phyloP scores from a whole-genome alignment of 2,888 invertebrate species.

The Morinoia aosen region DNA sequence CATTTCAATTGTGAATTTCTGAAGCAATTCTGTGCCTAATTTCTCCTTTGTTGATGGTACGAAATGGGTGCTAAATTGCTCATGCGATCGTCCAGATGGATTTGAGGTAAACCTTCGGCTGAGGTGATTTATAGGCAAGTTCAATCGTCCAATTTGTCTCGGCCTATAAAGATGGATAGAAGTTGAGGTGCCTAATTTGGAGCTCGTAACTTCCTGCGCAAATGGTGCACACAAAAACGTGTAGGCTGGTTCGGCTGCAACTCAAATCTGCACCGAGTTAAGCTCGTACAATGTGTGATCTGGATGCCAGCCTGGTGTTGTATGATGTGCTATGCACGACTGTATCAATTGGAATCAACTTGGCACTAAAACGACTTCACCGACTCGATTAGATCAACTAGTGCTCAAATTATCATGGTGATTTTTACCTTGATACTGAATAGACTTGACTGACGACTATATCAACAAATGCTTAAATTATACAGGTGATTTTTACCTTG shows the following conservation, averaged over 20 bases:
- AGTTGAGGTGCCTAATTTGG: background rate
- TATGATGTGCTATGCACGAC: too few relatives aligned
- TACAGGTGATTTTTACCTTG: too few relatives aligned
- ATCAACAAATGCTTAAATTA: too few relatives aligned
- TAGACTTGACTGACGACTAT: too few relatives aligned
- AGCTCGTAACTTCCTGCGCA: conserved; percentile 21
- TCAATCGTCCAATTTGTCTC: background rate
- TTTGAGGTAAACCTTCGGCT: background rate
- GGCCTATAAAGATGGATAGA: conserved; percentile 41
- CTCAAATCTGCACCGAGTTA: too few relatives aligned
- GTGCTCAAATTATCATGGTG: too few relatives aligned
- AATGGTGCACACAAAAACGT: conserved; percentile 5
- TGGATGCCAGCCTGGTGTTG: too few relatives aligned
- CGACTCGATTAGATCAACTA: too few relatives aligned
- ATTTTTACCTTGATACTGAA: too few relatives aligned
- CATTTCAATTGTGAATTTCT: background rate
- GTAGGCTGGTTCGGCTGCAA: background rate
- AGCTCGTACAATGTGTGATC: too few relatives aligned
- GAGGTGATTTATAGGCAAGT: conserved; percentile 19
- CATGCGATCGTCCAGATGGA: background rate
- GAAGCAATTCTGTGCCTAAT: background rate
- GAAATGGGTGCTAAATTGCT: background rate
- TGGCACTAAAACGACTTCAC: too few relatives aligned
- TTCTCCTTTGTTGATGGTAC: background rate
- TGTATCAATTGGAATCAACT: too few relatives aligned